Evolutionary conservation across 1,140 invertebrate species (phyloP).

Genomic region (Hestina assimilis): DNA sequence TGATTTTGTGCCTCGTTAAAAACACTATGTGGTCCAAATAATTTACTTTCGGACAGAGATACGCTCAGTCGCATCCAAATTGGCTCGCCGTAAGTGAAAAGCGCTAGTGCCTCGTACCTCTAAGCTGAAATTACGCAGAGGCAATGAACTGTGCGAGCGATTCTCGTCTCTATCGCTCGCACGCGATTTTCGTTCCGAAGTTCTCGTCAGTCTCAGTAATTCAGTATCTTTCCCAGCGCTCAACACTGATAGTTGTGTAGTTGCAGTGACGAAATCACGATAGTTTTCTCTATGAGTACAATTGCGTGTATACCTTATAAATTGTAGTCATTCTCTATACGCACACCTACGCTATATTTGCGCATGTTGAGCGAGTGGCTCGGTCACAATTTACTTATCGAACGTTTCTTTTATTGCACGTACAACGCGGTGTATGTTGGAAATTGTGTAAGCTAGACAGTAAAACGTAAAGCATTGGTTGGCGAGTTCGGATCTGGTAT

Average conservation of each 20-base stretch:
- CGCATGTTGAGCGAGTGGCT: constrained; percentile 15
- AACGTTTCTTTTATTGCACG: constrained; percentile 17
- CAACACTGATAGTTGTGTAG: neutral
- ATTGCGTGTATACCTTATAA: constrained; percentile 13
- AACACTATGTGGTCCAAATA: neutral
- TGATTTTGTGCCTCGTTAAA: constrained; percentile 7
- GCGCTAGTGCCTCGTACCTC: constrained; percentile 2
- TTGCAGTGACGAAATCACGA: constrained; percentile 5
- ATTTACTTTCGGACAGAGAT: neutral
- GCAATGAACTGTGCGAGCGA: constrained; percentile 19
- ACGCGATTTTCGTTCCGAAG: neutral
- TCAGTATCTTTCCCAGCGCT: neutral
- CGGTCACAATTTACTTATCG: constrained; percentile 21
- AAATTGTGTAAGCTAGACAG: constrained; percentile 31
- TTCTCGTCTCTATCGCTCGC: constrained; percentile 13
- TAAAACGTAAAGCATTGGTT: constrained; percentile 48
- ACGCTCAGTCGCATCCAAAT: constrained; percentile 1
- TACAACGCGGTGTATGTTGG: constrained; percentile 40
- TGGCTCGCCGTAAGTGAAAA: constrained; percentile 12
- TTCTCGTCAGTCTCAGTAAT: neutral
- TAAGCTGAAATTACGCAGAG: neutral
- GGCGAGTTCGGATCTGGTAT: constrained; percentile 32
- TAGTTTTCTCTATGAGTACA: constrained; percentile 7
- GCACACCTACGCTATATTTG: constrained; percentile 25
- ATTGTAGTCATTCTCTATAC: constrained; percentile 11